Base-by-base conservation (phyloP, 1,140 invertebrate genomes). In the Tetramorium parvispinum region DNA sequence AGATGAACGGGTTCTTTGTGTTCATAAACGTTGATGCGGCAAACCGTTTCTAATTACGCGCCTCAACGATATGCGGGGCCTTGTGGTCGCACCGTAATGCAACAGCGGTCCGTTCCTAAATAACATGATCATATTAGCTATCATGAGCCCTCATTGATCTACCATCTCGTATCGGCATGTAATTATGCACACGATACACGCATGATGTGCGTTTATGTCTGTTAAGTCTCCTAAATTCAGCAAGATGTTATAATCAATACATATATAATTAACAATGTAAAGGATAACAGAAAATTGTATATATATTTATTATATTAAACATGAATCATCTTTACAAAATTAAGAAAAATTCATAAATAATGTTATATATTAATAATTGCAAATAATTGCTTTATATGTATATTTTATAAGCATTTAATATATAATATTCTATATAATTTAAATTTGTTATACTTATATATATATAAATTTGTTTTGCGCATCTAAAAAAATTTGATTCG, bases 31-130 rank as follows among this genome's bases (percentile, higher is more conserved):
- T 71, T 51, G 21, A 37, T 55, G 82, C 49, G 53, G 65, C 85
- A 87, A 85, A 71, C 75, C 53, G 75, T 59, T 71, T 86, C 87
- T 88, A 88, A 90, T 90, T 78, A 86, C 70, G 61, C 57, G 61
- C 73, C 68, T 75, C 85, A 49, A 77, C 73, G 68, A 89, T 57
- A 93, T 94, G 92, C 93, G 92, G 93, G 93, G 89, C 91, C 92
- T 93, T 90, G 90, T 93, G 93, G 89, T 89, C 85, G 63, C 82
- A 73, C 77, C 65, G 79, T 76, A 79, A 71, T 87, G 55, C 65
- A 65, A 27, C 78, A 24, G 49, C 66, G 43, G 73, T 4, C 24
- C 16, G n/a, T 40, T 75, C 2, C 43, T 68, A 3, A 87, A 78
- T 85, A 89, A 89, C 53, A 86, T 75, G 76, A 90, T 68, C 71